Conservation (phyloP, 2,113 vertebrate genomes). For the Oryzias melastigma region DNA sequence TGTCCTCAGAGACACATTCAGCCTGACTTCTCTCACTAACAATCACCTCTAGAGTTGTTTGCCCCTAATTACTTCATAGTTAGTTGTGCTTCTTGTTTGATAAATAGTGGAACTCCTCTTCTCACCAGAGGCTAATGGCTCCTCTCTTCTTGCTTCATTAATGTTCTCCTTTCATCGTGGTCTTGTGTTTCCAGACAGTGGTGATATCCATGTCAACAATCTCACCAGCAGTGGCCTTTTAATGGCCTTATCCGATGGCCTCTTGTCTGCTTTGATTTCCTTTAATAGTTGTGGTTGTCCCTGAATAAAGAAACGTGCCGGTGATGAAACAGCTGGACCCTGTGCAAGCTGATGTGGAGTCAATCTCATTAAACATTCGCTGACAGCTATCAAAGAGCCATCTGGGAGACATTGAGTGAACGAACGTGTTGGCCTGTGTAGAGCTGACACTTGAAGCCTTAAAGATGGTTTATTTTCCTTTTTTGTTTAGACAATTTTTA, state of each 20-base stretch:
- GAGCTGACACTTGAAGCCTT: background rate
- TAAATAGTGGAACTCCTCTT: conserved; percentile 38
- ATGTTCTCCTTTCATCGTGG: conserved; percentile 15
- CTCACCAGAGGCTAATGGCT: conserved; percentile 35
- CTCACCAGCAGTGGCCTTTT: conserved; percentile 38
- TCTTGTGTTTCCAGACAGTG: conserved; percentile 16
- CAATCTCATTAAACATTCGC: conserved; percentile 26
- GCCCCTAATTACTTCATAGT: conserved; percentile 42
- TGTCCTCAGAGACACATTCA: conserved; percentile 15
- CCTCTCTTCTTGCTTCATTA: conserved; percentile 10
- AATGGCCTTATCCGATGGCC: conserved; percentile 33
- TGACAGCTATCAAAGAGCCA: conserved; percentile 18
- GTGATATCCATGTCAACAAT: conserved; percentile 24
- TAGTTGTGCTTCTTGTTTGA: conserved; percentile 35
- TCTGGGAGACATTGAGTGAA: conserved; percentile 10
- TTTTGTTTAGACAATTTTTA: background rate
- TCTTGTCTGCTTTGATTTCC: conserved; percentile 12
- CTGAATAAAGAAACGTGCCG: background rate
- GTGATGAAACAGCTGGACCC: background rate
- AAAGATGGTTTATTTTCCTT: background rate
- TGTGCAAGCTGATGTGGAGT: background rate
- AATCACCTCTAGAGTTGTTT: conserved; percentile 19
- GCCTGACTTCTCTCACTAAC: conserved; percentile 11
- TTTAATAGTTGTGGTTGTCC: background rate
- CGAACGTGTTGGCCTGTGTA: conserved; percentile 6